Conservation (phyloP, 2,113 vertebrate genomes). For the Ramphastos sulfuratus region DNA sequence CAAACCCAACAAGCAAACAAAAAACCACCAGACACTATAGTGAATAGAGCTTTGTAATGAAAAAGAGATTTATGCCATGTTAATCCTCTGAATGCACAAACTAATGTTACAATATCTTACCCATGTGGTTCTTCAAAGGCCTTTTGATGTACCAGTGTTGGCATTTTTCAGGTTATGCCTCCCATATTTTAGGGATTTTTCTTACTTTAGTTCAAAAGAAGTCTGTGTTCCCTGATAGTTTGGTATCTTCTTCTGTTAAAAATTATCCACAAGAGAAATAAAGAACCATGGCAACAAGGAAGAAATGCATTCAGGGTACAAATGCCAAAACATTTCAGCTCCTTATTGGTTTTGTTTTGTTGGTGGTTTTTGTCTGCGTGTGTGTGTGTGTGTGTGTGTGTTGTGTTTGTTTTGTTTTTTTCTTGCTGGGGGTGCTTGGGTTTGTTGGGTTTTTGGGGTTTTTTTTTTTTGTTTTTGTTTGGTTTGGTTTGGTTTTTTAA, state of each 20-base stretch:
- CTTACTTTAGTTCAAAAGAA: constrained; percentile 25
- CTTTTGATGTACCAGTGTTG: not conserved
- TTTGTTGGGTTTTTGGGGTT: no score
- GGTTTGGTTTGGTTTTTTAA: no score
- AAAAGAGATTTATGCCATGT: not conserved
- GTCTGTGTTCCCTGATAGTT: not conserved
- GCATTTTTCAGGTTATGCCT: not conserved
- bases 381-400: no score
- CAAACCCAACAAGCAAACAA: no score
- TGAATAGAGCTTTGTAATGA: not conserved
- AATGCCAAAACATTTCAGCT: not conserved
- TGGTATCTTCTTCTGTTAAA: not conserved
- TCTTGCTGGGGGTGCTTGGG: no score
- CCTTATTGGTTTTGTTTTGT: not conserved
- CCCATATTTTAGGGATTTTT: not conserved
- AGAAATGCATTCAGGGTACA: not conserved
- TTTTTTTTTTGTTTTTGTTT: not conserved
- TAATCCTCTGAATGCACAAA: constrained; percentile 4
- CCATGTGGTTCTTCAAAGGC: not conserved
- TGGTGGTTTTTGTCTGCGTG: not conserved
- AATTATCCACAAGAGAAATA: constrained; percentile 18
- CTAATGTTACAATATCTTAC: not conserved
- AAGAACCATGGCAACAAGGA: constrained; percentile 8
- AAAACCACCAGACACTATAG: not conserved
- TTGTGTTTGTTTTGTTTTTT: not conserved